Evolutionary conservation across 2,113 vertebrate genomes (phyloP), one percentile per base, ranked within the genome.

Genomic region (Columba janthina): DNA sequence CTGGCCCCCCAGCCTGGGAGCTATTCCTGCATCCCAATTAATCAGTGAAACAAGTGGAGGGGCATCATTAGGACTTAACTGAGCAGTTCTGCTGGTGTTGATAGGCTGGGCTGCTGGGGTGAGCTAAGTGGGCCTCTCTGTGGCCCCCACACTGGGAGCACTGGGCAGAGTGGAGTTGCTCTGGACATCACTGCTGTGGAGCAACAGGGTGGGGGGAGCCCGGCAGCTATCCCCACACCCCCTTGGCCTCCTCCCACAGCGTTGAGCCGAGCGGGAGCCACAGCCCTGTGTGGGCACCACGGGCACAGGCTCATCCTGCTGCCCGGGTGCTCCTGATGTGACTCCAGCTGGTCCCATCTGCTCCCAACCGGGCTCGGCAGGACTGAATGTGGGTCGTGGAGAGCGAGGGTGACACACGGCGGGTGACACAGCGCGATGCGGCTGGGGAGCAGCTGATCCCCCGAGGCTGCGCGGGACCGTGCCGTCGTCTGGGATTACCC

Each of bases 401-500:
- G 48, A 57, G 78, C 44, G 0, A 15, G 65, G 89, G 90, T 51
- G 88, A 75, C 78, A 51, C 80, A 31, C 4, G 10, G 17, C 10
- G 61, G 89, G 90, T 51, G 88, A 75, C 78, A 51, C 80, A 32
- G 3, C 8, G 17, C 10, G 70, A 92, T 18, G 56, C 13, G 24
- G 42, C 64, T n/a, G 28, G 58, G 79, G 90, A 15, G 89, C 93
- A 77, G 81, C 91, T 76, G 88, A 85, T 64, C 83, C 80, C 64
- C 16, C 46, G 40, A 54, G 95, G 92, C 94, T 62, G 73, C 0
- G 29, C 6, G 22, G 85, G 89, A 81, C 53, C 11, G 12, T 2
- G 69, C 69, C 11, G 75, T 76, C 34, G 21, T 29, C 73, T 22
- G 48, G 97, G 94, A 95, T 96, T 95, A 93, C 87, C 93, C 83